Percentiles rank a stretch among this genome's conserved stretches.
These are phyloP conservation scores for Drosophila nikananu DNA, from an alignment of 1,140 invertebrate species.

Conservation along the genomic window DNA sequence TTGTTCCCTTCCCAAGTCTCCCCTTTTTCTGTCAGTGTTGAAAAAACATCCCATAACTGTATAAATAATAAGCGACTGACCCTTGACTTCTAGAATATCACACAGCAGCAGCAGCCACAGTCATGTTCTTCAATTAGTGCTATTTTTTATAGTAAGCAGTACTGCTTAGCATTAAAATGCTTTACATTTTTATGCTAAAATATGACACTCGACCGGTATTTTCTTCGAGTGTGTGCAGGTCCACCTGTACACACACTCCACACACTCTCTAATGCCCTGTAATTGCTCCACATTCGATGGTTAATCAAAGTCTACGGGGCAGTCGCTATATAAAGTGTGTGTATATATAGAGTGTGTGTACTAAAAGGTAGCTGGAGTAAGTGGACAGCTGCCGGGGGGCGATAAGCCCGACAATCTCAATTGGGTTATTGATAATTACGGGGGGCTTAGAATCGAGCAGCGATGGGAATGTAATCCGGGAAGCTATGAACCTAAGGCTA, in stretches of 20 bases:
- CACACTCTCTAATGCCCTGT: conserved; percentile 1
- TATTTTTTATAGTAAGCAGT: not conserved
- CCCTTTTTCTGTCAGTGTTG: not conserved
- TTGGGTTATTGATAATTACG: conserved; percentile 25
- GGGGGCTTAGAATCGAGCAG: not conserved
- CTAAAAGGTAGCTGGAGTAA: not conserved
- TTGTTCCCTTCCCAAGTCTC: not conserved
- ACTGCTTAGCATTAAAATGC: not conserved
- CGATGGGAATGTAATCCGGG: conserved; percentile 6
- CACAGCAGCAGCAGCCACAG: not conserved
- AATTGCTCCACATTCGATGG: conserved; percentile 3
- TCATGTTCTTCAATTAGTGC: not conserved
- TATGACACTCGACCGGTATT: conserved; percentile 1
- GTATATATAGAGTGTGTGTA: not conserved
- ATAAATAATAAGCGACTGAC: not conserved
- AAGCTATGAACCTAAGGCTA: not conserved
- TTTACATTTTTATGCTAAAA: not conserved
- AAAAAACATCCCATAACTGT: conserved; percentile 4
- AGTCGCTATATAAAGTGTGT: conserved; percentile 1
- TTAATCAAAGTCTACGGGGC: conserved; percentile 18
- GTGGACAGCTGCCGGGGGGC: not conserved
- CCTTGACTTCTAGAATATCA: not conserved
- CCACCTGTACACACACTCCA: not conserved
- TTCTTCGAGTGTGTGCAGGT: conserved; percentile 2
- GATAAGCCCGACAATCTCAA: conserved; percentile 25